Evolutionary conservation across 2,888 invertebrate genomes (phyloP), one percentile per base, ranked within the genome.

Genomic region (Drosophila silvestris): DNA sequence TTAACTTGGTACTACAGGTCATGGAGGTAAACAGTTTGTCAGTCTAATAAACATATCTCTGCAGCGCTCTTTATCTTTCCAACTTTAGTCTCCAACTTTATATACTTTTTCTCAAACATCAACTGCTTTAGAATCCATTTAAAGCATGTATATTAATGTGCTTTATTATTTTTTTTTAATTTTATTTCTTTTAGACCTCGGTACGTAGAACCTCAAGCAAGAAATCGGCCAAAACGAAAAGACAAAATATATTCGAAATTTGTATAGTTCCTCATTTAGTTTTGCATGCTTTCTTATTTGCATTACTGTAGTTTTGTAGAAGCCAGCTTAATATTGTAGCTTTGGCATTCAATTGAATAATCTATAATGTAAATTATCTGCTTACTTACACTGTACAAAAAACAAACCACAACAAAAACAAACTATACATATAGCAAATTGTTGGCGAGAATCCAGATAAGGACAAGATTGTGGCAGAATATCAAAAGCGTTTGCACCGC

Each of bases 401-500:
- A 39, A 39, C 41, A n/a, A 58, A 60, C 65, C 41, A 67, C 58
- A 70, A 69, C 64, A 68, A 54, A 37, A 70, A 59, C 82, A 44
- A 61, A 65, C 51, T 41, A 50, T 19, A 74, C 44, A 66, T 60
- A 57, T 68, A 95, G 95, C 95, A 95, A 94, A 92, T 95, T 90
- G 94, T 95, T 82, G 94, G 94, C 73, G 95, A 95, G 74, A 94
- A 94, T 77, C 94, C 95, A 53, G 96, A 96, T 87, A 96, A 96
- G 82, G 97, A 97, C 85, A 95, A 96, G 83, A 96, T 96, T 89
- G 95, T 97, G 82, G 93, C 95, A 62, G 96, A 96, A 91, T 97
- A 96, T 94, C 96, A 97, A 82, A 95, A 96, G 74, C 95, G 96
- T 57, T 95, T 97, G 82, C 95, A 96, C 79, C 95, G 95, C 3